phyloP scores from a whole-genome alignment of 2,888 invertebrate species.

The Anticlea derivata region DNA sequence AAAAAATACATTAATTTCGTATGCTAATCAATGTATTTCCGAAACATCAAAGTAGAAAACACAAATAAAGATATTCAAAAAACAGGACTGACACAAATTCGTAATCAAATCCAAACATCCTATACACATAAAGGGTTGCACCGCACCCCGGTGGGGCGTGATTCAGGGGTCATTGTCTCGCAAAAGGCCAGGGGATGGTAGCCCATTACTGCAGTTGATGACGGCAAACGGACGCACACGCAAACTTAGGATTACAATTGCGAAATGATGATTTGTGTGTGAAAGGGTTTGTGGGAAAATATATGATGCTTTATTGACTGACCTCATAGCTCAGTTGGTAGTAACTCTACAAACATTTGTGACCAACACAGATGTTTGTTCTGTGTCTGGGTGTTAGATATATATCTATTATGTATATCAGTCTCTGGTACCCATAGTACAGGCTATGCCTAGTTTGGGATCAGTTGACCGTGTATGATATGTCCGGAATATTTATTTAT shows the following conservation, averaged over 20 bases:
- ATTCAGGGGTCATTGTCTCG: conserved; percentile 44
- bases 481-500: no score
- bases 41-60: conserved; percentile 23
- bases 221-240: conserved; percentile 33
- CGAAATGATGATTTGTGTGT: conserved; percentile 35
- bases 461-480: no score
- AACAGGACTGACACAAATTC: conserved; percentile 36
- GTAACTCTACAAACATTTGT: no score
- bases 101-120: conserved; percentile 43
- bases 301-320: background rate
- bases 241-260: conserved; percentile 30
- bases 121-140: conserved; percentile 41
- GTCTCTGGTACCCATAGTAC: no score
- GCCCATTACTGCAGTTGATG: conserved; percentile 33
- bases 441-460: no score
- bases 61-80: conserved; percentile 29
- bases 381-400: no score
- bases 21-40: conserved; percentile 4
- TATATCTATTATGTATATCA: no score
- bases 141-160: conserved; percentile 38
- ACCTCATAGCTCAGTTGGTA: background rate
- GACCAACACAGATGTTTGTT: no score
- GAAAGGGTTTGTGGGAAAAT: conserved; percentile 22
- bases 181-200: conserved; percentile 20
- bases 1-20: no score